Conservation (phyloP, 2,888 invertebrate genomes). For the Clitarchus hookeri region DNA sequence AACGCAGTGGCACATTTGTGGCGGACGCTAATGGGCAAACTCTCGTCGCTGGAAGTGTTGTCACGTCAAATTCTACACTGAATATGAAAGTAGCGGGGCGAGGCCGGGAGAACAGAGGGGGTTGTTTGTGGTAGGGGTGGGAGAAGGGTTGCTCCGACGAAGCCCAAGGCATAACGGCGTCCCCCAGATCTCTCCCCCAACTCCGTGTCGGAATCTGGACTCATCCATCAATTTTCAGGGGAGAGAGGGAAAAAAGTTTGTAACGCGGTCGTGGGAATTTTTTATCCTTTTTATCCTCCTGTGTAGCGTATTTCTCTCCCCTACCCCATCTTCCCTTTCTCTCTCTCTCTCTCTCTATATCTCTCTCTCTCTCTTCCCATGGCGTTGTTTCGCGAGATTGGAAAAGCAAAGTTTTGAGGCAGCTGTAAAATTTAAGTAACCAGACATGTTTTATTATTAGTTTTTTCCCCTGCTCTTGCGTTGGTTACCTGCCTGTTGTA, state of each 20-base stretch:
- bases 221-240: slow-evolving; percentile 9
- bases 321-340: not conserved
- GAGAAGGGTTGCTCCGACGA: not conserved
- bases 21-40: not conserved
- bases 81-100: not conserved
- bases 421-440: slow-evolving; percentile 14
- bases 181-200: not conserved
- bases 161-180: not conserved
- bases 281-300: slow-evolving; percentile 14
- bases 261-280: not conserved
- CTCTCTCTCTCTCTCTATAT: too few relatives aligned
- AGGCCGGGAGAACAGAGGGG: not conserved
- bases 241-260: not conserved
- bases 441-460: slow-evolving; percentile 14
- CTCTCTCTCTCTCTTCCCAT: not conserved
- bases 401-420: slow-evolving; percentile 14
- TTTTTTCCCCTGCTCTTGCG: not conserved
- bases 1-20: not conserved
- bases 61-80: not conserved
- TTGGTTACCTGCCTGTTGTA: not conserved
- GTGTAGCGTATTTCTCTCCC: not conserved
- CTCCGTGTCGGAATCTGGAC: not conserved
- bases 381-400: not conserved
- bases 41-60: not conserved
- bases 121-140: not conserved